phyloP scores from a whole-genome alignment of 2,888 invertebrate genomes.

The Hydraecia micacea region DNA sequence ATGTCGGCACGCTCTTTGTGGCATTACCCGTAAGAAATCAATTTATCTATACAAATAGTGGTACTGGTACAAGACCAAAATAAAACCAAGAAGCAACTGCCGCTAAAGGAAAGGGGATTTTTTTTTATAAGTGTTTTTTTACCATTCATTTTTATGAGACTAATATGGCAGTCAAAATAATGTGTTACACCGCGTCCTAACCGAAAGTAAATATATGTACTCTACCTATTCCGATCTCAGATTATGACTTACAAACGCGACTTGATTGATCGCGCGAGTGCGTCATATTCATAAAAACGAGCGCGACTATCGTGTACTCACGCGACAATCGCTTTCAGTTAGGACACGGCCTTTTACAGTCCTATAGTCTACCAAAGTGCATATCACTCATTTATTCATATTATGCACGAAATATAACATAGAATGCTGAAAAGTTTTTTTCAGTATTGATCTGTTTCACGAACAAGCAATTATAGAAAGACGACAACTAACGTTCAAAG shows the following conservation, averaged over 20 bases:
- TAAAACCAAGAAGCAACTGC: slow-evolving; percentile 13
- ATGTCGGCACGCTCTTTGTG: slow-evolving; percentile 1
- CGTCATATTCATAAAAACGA: neutral
- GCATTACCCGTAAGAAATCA: slow-evolving; percentile 19
- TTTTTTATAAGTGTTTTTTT: slow-evolving; percentile 43
- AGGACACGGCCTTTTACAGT: neutral
- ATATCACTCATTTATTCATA: neutral
- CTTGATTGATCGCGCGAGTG: no score
- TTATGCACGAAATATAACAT: neutral
- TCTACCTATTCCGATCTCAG: neutral
- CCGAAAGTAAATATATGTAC: neutral
- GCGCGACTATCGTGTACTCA: neutral
- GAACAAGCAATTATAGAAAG: neutral
- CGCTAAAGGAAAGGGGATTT: slow-evolving; percentile 47
- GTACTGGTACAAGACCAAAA: slow-evolving; percentile 1
- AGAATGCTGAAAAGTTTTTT: neutral
- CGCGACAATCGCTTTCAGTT: neutral
- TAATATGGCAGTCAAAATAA: neutral
- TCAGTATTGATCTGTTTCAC: neutral
- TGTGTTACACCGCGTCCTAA: neutral
- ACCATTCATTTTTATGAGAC: slow-evolving; percentile 29
- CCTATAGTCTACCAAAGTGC: neutral
- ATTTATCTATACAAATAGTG: slow-evolving; percentile 24
- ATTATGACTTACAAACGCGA: no score
- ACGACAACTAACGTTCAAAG: neutral